Conservation (phyloP, 2,888 invertebrate species). For the Pseudococcus jackbeardsleyi region DNA sequence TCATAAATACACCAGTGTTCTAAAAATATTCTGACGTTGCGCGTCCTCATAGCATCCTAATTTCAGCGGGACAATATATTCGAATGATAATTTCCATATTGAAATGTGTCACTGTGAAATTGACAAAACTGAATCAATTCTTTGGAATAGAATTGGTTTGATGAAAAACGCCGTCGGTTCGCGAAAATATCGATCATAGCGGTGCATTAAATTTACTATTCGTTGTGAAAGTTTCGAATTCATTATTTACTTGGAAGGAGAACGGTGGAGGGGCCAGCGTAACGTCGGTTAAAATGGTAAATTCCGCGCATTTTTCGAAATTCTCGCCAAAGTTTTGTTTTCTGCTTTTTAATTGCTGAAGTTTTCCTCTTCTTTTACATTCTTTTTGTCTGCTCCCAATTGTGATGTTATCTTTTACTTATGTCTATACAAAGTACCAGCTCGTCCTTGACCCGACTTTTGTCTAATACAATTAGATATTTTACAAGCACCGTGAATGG, state of each 20-base stretch:
- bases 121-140: neutral
- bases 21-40: too few species aligned
- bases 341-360: neutral
- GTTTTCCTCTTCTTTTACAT: neutral
- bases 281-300: neutral
- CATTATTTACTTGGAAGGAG: neutral
- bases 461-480: neutral
- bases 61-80: too few species aligned
- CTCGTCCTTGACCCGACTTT: conserved; percentile 12
- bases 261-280: neutral
- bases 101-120: neutral
- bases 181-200: neutral
- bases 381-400: neutral
- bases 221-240: neutral
- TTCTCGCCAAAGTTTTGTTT: neutral
- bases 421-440: neutral
- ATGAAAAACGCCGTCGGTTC: neutral
- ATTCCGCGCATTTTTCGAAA: conserved; percentile 13
- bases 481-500: neutral
- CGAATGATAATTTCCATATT: neutral
- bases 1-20: too few species aligned
- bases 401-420: neutral
- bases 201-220: neutral
- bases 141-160: neutral
- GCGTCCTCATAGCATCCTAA: too few species aligned